phyloP scores from a whole-genome alignment of 2,888 invertebrate genomes.

The Pelosia muscerda region DNA sequence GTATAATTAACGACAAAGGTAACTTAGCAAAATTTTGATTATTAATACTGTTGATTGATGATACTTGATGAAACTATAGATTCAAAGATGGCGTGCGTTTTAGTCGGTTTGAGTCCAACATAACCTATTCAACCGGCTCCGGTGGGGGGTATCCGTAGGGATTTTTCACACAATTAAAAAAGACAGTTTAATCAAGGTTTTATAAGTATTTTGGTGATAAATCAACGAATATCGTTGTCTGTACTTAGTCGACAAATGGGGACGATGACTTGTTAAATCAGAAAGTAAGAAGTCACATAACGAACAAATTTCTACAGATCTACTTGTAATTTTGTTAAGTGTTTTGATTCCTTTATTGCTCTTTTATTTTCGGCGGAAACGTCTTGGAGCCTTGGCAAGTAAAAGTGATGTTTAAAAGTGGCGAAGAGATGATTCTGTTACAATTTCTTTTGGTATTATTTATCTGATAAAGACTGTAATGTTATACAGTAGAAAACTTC shows the following conservation, averaged over 20 bases:
- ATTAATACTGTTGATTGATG: no score
- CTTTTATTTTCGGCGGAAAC: slow-evolving; percentile 29
- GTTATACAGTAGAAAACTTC: not conserved
- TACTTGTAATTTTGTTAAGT: slow-evolving; percentile 39
- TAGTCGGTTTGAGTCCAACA: no score
- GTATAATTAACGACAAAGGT: no score
- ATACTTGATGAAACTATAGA: no score
- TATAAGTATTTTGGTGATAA: no score
- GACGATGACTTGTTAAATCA: slow-evolving; percentile 28
- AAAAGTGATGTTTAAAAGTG: slow-evolving; percentile 13
- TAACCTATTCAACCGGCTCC: no score
- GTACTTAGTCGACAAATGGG: slow-evolving; percentile 31
- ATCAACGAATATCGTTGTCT: no score
- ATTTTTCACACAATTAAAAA: no score
- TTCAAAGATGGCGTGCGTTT: no score
- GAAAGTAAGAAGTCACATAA: slow-evolving; percentile 47
- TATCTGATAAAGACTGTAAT: not conserved
- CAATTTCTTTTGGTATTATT: not conserved
- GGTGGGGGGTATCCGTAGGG: no score
- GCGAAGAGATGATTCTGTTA: not conserved
- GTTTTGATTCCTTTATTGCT: slow-evolving; percentile 36
- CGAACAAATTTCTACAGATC: slow-evolving; percentile 40
- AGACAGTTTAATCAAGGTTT: no score
- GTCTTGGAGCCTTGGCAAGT: slow-evolving; percentile 14
- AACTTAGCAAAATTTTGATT: no score